Evolutionary conservation across 2,113 vertebrate species (phyloP).

Genomic region (Xenotilapia longispinis): DNA sequence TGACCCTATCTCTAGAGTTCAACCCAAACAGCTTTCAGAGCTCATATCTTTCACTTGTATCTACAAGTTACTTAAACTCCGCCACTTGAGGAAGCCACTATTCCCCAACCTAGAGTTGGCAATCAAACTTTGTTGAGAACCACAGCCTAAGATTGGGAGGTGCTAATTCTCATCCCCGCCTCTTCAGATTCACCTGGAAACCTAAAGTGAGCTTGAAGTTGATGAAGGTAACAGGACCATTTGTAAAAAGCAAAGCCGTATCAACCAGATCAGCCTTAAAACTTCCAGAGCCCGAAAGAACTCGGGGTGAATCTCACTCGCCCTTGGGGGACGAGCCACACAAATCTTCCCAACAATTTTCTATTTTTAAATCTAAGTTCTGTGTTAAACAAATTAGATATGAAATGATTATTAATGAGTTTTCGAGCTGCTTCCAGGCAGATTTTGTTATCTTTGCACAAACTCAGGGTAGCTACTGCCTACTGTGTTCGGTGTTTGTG

Average conservation of each 20-base stretch:
- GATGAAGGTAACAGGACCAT: not conserved
- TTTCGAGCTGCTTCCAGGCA: not conserved
- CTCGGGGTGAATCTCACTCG: not conserved
- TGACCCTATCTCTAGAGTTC: not conserved
- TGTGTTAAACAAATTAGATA: not conserved
- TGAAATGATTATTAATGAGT: not conserved
- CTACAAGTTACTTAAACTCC: not conserved
- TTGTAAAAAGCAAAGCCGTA: not conserved
- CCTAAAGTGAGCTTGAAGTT: not conserved
- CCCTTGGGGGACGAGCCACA: not conserved
- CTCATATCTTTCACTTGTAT: not conserved
- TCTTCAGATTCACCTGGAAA: not conserved
- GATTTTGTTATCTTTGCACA: not conserved
- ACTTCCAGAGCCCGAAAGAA: not conserved
- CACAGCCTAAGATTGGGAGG: not conserved
- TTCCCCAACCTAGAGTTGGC: not conserved
- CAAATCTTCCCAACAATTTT: not conserved
- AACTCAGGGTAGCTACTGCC: not conserved
- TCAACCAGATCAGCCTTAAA: not conserved
- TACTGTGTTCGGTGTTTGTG: not conserved
- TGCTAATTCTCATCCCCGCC: not conserved
- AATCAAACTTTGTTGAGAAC: not conserved
- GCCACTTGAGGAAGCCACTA: not conserved
- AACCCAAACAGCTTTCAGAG: not conserved
- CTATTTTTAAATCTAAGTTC: not conserved